Conservation (phyloP, 2,113 vertebrate species). For the Ciconia maguari region DNA sequence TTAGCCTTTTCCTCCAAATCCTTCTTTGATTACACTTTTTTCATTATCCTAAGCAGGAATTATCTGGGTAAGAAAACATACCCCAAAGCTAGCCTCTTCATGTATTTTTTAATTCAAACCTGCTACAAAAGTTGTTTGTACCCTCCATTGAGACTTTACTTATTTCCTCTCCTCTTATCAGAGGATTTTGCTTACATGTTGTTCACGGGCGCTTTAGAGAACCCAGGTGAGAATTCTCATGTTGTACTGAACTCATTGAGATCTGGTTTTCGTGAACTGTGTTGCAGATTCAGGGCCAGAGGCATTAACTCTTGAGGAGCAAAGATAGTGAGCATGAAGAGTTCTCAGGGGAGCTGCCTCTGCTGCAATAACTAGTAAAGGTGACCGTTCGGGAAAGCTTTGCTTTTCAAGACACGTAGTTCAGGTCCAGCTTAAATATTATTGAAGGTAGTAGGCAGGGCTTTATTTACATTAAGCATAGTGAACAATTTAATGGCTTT, state of each 20-base stretch:
- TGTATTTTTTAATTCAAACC: not conserved
- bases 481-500: not conserved
- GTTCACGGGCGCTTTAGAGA: not conserved
- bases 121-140: not conserved
- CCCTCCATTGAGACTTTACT: not conserved
- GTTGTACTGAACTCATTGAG: not conserved
- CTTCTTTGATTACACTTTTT: not conserved
- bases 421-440: not conserved
- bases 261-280: not conserved
- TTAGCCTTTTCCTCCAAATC: not conserved
- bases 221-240: not conserved
- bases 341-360: not conserved
- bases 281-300: not conserved
- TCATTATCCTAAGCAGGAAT: not conserved
- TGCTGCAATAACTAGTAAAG: not conserved
- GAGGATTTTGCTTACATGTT: not conserved
- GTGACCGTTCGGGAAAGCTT: not conserved
- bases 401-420: not conserved
- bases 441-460: not conserved
- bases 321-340: not conserved
- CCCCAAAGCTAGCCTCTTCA: not conserved
- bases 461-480: not conserved
- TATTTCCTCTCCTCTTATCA: not conserved
- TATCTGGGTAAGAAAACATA: not conserved
- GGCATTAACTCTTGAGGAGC: not conserved